Evolutionary conservation across 2,797 vertebrate species (phyloP).

Genomic region (Pteronotus mesoamericanus): DNA sequence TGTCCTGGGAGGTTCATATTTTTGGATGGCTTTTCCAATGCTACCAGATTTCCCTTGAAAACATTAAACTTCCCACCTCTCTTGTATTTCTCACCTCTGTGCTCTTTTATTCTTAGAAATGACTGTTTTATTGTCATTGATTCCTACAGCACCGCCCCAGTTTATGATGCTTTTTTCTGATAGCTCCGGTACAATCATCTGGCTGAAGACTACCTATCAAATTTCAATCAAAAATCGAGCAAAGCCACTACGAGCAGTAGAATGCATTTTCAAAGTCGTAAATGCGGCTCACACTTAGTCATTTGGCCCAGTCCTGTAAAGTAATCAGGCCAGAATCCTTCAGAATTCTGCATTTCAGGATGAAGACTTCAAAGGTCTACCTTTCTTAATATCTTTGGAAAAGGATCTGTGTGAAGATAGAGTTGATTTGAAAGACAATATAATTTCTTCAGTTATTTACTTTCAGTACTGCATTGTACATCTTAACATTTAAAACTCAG

Average conservation of each 20-base stretch:
- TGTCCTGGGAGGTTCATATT: background rate
- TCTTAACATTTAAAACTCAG: background rate
- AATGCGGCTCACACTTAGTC: background rate
- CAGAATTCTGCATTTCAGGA: background rate
- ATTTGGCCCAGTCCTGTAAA: background rate
- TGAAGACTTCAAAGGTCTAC: background rate
- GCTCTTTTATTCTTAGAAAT: background rate
- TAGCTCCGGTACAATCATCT: background rate
- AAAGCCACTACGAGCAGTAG: background rate
- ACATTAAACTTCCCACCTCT: background rate
- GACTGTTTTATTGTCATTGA: background rate
- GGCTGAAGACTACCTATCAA: background rate
- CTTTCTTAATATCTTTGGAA: constrained; percentile 5
- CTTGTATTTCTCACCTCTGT: background rate
- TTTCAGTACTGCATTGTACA: background rate
- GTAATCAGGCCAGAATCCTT: background rate
- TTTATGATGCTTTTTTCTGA: background rate
- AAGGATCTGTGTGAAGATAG: constrained; percentile 3
- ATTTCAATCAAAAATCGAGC: background rate
- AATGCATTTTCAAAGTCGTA: background rate
- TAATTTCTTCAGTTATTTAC: background rate
- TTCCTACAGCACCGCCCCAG: background rate
- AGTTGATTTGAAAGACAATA: constrained; percentile 15
- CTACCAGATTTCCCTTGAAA: background rate
- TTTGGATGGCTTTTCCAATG: background rate